Evolutionary conservation across 53 echinoderm and acorn worm species (phyloP).

Genomic region (Paelopatides confundens): DNA sequence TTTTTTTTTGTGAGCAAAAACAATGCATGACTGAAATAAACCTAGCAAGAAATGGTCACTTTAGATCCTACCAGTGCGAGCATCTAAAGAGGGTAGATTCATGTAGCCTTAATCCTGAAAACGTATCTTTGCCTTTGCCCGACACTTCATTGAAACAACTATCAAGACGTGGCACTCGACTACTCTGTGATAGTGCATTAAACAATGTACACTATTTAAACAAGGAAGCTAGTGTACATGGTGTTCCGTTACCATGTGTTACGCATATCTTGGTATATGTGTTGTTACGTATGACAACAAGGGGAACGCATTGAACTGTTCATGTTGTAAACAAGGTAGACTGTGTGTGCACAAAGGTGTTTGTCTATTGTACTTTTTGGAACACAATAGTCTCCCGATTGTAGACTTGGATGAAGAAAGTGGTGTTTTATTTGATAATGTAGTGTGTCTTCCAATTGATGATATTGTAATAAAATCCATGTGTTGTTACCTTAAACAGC

Average conservation of each 20-base stretch:
- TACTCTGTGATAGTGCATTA: neutral
- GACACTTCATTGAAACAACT: neutral
- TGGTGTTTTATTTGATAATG: neutral
- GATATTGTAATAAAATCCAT: neutral
- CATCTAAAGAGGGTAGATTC: conserved; percentile 24
- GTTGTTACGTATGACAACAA: conserved; percentile 12
- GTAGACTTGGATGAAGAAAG: neutral
- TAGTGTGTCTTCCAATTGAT: neutral
- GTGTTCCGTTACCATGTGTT: neutral
- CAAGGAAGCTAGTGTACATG: neutral
- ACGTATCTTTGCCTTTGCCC: neutral
- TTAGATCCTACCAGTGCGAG: conserved; percentile 4
- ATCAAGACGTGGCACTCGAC: neutral
- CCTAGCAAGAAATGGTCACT: neutral
- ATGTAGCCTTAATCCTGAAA: neutral
- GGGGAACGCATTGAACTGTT: neutral
- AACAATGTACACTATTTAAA: neutral
- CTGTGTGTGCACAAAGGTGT: conserved; percentile 24
- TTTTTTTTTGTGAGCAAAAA: neutral
- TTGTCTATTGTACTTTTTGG: neutral
- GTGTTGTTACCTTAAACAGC: neutral
- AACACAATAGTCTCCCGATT: neutral
- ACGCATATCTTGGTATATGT: conserved; percentile 6
- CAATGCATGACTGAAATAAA: conserved; percentile 14
- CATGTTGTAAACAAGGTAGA: conserved; percentile 6